phyloP scores from a whole-genome alignment of 2,113 vertebrate genomes.

The Cercocebus atys region DNA sequence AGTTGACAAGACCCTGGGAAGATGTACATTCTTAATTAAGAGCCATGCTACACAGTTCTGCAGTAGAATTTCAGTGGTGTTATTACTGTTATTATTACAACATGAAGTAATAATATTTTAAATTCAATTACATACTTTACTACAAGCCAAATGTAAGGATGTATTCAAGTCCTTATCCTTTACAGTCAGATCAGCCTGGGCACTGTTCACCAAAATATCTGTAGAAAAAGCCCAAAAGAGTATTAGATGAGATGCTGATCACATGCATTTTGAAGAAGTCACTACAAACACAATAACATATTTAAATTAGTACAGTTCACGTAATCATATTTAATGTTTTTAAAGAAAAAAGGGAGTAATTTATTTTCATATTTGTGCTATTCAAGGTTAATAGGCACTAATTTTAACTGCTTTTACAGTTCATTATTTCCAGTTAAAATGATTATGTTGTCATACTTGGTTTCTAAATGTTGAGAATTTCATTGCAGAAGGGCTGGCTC shows the following conservation, averaged over 20 bases:
- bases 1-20: neutral
- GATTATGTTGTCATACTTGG: neutral
- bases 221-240: conserved; percentile 57
- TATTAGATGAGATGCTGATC: neutral
- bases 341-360: neutral
- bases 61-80: neutral
- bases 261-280: neutral
- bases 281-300: neutral
- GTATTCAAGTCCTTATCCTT: conserved; percentile 94
- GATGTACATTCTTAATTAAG: neutral
- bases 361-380: neutral
- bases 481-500: neutral
- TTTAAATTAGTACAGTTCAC: neutral
- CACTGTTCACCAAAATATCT: conserved; percentile 92
- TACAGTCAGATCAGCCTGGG: conserved; percentile 87
- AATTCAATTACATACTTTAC: conserved; percentile 88
- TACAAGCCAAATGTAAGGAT: conserved; percentile 94
- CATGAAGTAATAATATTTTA: neutral
- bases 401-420: neutral
- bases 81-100: neutral
- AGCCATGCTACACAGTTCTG: neutral
- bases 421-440: neutral
- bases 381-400: neutral
- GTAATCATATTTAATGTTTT: neutral
- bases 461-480: neutral